Evolutionary conservation across 2,113 vertebrate genomes (phyloP), one percentile per base, ranked within the genome.

Genomic region (Monopterus albus): DNA sequence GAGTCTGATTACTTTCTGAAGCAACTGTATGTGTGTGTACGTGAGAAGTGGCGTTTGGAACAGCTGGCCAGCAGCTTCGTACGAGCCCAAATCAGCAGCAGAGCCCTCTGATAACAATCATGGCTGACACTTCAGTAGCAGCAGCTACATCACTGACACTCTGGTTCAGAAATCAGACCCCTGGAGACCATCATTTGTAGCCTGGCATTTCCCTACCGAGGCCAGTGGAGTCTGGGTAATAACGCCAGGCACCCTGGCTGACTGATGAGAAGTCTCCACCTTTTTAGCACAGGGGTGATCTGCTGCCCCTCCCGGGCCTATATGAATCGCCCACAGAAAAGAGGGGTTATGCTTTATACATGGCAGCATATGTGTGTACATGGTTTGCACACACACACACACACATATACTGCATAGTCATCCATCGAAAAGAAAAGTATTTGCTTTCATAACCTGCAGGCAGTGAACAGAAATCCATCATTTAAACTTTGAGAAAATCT

Each of bases 141-240:
- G 72, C 81, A 81, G 78, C 64, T 70, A 75, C 77, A 66, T 49
- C 43, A 11, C 76, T 60, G 72, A 58, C 20, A 72, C 50, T 78
- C 64, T 62, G 33, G 15, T 51, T 79, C 71, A 69, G 77, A 71
- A 88, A 91, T 91, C 89, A 90, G 79, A 81, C 86, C 85, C 78
- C 82, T 50, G 74, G 76, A 85, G 62, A 46, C 52, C 7, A 1
- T 79, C 82, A 53, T 75, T 71, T 75, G 45, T 56, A 68, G 70
- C 8, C 58, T 40, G 31, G 4, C 1, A 17, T 67, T 69, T 33
- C 49, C 62, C 3, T 21, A 75, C 42, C 76, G 50, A 31, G 10
- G 38, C 56, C 5, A 33, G 53, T 25, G n/a, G 56, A 51, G 62
- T 43, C 36, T 1, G 67, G 28, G 50, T 74, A 49, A 67, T 70